Conservation (phyloP, 2,797 vertebrate species). For the Leuciscus waleckii region DNA sequence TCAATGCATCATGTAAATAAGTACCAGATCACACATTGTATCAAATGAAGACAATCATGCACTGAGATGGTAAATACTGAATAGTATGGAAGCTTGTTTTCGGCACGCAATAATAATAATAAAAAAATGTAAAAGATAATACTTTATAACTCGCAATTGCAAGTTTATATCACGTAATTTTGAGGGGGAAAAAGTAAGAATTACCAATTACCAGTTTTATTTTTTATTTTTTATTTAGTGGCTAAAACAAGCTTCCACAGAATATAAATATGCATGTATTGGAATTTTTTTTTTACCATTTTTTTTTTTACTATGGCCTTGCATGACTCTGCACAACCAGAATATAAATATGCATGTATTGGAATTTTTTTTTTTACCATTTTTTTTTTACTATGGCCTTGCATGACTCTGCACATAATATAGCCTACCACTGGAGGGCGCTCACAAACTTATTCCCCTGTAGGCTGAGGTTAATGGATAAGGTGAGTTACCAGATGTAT, state of each 20-base stretch:
- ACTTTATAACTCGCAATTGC: not conserved
- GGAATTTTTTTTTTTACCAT: not conserved
- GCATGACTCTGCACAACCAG: too few relatives aligned
- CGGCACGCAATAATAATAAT: not conserved
- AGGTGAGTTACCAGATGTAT: not conserved
- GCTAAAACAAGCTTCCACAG: not conserved
- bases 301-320: not conserved
- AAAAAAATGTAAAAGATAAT: too few relatives aligned
- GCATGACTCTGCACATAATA: not conserved
- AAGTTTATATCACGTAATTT: not conserved
- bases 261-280: not conserved
- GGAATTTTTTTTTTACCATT: not conserved
- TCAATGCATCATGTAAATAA: not conserved
- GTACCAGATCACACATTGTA: not conserved
- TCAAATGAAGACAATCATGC: not conserved
- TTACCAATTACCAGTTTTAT: not conserved
- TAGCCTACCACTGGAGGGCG: constrained; percentile 11
- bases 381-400: not conserved
- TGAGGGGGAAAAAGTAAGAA: not conserved
- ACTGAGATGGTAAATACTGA: not conserved
- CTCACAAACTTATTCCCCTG: not conserved
- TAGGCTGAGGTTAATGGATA: not conserved
- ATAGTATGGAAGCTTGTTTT: not conserved
- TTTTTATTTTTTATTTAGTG: not conserved
- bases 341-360: not conserved